Evolutionary conservation across 1,140 invertebrate species (phyloP).

Genomic region (Melipona quadrifasciata): DNA sequence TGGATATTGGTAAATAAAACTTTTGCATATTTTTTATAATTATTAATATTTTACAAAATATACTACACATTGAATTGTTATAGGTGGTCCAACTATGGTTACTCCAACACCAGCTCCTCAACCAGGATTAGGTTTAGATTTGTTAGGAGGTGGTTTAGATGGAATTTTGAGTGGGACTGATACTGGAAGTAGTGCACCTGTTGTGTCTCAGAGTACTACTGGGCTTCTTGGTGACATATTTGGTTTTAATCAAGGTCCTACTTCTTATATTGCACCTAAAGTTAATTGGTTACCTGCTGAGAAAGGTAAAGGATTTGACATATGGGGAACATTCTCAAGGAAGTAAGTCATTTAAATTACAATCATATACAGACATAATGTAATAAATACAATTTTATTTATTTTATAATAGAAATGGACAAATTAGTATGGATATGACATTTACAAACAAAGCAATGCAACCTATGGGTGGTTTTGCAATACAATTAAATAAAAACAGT

Average conservation of each 20-base stretch:
- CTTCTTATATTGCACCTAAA: constrained; percentile 90
- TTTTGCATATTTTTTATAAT: background rate
- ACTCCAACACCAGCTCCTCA: constrained; percentile 80
- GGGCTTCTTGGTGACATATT: constrained; percentile 96
- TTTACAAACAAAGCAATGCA: constrained; percentile 99
- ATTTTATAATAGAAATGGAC: constrained; percentile 85
- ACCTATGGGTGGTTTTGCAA: constrained; percentile 97
- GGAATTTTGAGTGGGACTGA: constrained; percentile 74
- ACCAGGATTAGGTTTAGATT: constrained; percentile 90
- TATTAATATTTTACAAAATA: background rate
- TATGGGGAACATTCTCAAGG: constrained; percentile 96
- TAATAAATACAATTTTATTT: background rate
- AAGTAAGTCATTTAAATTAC: constrained; percentile 76
- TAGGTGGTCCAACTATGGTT: constrained; percentile 81
- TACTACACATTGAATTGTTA: constrained; percentile 6
- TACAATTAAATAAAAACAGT: constrained; percentile 99
- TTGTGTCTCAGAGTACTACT: constrained; percentile 82
- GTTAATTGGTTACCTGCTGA: constrained; percentile 96
- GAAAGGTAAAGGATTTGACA: constrained; percentile 98
- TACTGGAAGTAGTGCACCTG: constrained; percentile 75
- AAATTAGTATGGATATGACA: constrained; percentile 97
- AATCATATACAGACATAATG: no score
- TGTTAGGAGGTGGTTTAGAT: constrained; percentile 85
- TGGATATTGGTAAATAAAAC: constrained; percentile 91
- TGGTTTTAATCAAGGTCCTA: constrained; percentile 87